These are phyloP conservation scores for Lepidochitona cinerea DNA, from an alignment of 2,888 invertebrate genomes.

Conservation along the genomic window DNA sequence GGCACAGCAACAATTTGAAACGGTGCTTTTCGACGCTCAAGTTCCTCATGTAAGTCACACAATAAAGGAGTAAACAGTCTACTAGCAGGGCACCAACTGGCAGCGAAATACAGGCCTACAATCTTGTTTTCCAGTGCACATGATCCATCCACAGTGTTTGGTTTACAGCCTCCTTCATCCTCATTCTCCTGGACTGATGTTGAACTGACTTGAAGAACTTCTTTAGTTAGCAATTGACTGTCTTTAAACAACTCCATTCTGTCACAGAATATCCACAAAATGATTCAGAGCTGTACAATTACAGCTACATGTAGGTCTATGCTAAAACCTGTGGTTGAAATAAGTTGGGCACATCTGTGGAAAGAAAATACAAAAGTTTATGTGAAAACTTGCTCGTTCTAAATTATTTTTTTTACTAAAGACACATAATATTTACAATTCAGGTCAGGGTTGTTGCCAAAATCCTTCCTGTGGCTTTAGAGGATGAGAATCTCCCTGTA, in stretches of 20 bases:
- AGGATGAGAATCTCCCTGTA: too few species aligned
- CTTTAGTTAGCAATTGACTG: slow-evolving; percentile 35
- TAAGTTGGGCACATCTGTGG: too few species aligned
- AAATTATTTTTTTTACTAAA: too few species aligned
- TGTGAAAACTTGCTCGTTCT: too few species aligned
- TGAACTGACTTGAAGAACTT: slow-evolving; percentile 9
- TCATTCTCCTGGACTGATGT: not conserved
- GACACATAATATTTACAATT: too few species aligned
- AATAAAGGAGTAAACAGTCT: slow-evolving; percentile 50
- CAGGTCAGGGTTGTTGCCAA: too few species aligned
- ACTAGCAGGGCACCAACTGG: slow-evolving; percentile 60
- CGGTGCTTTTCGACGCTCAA: slow-evolving; percentile 35
- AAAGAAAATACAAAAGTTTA: too few species aligned
- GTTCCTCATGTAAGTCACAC: slow-evolving; percentile 43
- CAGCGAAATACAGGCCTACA: slow-evolving; percentile 57
- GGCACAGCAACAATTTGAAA: slow-evolving; percentile 56
- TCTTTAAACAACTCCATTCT: slow-evolving; percentile 35
- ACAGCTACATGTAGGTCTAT: too few species aligned
- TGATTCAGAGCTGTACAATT: too few species aligned
- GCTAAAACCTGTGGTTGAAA: too few species aligned
- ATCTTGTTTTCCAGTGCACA: slow-evolving; percentile 29
- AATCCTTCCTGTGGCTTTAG: too few species aligned
- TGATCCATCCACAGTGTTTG: not conserved
- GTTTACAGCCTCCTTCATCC: not conserved
- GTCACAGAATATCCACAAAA: too few species aligned